phyloP scores from a whole-genome alignment of 2,113 vertebrate genomes.

The Pampusana beccarii region DNA sequence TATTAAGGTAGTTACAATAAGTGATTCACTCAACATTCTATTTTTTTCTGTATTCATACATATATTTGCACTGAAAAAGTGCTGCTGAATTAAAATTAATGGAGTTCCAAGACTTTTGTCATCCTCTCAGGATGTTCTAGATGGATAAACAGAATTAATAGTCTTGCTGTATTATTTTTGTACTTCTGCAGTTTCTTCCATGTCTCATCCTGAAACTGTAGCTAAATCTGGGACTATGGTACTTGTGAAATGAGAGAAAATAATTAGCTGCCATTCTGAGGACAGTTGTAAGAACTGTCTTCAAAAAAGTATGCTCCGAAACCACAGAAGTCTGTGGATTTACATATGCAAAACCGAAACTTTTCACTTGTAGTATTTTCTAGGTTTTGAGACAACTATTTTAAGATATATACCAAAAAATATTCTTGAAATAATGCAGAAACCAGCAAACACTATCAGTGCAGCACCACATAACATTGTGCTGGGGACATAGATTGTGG shows the following conservation, averaged over 20 bases:
- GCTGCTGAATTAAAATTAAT: slow-evolving; percentile 27
- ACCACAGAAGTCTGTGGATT: background rate
- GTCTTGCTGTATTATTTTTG: background rate
- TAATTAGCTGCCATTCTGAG: background rate
- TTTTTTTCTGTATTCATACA: background rate
- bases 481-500: background rate
- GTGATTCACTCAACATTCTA: background rate
- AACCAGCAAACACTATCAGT: background rate
- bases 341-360: background rate
- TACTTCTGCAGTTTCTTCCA: background rate
- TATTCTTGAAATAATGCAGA: background rate
- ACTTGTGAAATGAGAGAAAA: background rate
- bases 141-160: background rate
- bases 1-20: background rate
- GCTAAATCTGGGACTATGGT: background rate
- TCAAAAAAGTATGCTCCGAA: background rate
- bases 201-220: background rate
- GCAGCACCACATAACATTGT: background rate
- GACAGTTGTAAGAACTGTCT: background rate
- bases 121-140: slow-evolving; percentile 10
- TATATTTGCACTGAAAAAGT: background rate
- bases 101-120: background rate
- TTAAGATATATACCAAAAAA: background rate
- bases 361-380: background rate
- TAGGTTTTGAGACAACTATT: background rate